phyloP scores from a whole-genome alignment of 2,888 invertebrate genomes.

The Agonum fuliginosum region DNA sequence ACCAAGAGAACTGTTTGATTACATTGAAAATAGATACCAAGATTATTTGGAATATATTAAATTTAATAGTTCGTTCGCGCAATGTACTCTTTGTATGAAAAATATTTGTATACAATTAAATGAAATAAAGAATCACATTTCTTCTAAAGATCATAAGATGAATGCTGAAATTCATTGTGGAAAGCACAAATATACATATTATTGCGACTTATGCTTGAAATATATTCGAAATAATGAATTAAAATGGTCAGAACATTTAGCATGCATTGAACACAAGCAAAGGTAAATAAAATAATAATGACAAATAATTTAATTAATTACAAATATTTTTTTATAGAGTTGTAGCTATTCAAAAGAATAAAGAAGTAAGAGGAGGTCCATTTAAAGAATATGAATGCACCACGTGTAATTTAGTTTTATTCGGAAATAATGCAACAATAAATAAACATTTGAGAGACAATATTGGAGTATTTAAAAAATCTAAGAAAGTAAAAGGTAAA shows the following conservation, averaged over 20 bases:
- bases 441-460: constrained; percentile 64
- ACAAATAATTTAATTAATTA: not conserved
- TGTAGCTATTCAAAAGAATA: constrained; percentile 9
- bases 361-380: constrained; percentile 1
- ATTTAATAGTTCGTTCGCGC: not conserved
- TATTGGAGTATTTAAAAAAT: constrained; percentile 54
- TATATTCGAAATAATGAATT: constrained; percentile 18
- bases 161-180: constrained; percentile 12
- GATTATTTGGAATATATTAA: constrained; percentile 12
- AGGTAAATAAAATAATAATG: constrained; percentile 30
- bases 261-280: constrained; percentile 44
- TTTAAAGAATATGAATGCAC: constrained; percentile 68
- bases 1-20: constrained; percentile 32
- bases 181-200: constrained; percentile 28
- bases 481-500: constrained; percentile 59
- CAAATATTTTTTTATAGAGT: constrained; percentile 25
- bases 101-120: not conserved
- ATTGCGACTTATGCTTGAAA: constrained; percentile 49
- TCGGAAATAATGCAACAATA: constrained; percentile 68
- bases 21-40: constrained; percentile 43
- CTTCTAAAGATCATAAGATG: constrained; percentile 19
- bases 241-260: constrained; percentile 45
- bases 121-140: constrained; percentile 41
- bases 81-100: constrained; percentile 42
- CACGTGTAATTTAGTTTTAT: constrained; percentile 67